Evolutionary conservation across 2,797 vertebrate species (phyloP).

Genomic region (Mycteria americana): DNA sequence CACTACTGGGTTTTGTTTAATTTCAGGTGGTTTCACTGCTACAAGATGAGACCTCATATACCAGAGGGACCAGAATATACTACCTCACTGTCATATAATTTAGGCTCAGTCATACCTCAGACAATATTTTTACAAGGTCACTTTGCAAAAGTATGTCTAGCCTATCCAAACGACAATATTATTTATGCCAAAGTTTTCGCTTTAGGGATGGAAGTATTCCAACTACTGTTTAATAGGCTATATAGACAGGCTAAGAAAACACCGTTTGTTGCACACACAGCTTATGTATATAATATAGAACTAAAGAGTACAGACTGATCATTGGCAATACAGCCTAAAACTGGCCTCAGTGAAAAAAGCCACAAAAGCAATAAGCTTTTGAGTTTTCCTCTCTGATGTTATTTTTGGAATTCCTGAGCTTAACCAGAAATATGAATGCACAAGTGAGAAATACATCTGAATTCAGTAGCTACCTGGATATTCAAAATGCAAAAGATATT

Average conservation of each 20-base stretch:
- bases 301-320: conserved; percentile 73
- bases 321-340: conserved; percentile 68
- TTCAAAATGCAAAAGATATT: conserved; percentile 35
- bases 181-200: conserved; percentile 79
- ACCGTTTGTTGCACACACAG: conserved; percentile 74
- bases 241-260: conserved; percentile 78
- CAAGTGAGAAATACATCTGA: conserved; percentile 72
- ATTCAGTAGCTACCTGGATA: conserved; percentile 70
- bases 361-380: conserved; percentile 76
- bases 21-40: conserved; percentile 64
- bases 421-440: conserved; percentile 77
- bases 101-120: conserved; percentile 77
- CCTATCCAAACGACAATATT: conserved; percentile 80
- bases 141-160: conserved; percentile 78
- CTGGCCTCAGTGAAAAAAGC: conserved; percentile 64
- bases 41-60: conserved; percentile 69
- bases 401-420: conserved; percentile 74
- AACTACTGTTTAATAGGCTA: conserved; percentile 77
- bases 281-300: conserved; percentile 73
- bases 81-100: conserved; percentile 78
- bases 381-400: conserved; percentile 74
- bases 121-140: conserved; percentile 82
- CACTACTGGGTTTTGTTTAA: conserved; percentile 43
- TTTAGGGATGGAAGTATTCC: conserved; percentile 75
- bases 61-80: conserved; percentile 66